These are phyloP conservation scores for Cebidichthys violaceus DNA, from an alignment of 2,113 vertebrate genomes.

Conservation along the genomic window DNA sequence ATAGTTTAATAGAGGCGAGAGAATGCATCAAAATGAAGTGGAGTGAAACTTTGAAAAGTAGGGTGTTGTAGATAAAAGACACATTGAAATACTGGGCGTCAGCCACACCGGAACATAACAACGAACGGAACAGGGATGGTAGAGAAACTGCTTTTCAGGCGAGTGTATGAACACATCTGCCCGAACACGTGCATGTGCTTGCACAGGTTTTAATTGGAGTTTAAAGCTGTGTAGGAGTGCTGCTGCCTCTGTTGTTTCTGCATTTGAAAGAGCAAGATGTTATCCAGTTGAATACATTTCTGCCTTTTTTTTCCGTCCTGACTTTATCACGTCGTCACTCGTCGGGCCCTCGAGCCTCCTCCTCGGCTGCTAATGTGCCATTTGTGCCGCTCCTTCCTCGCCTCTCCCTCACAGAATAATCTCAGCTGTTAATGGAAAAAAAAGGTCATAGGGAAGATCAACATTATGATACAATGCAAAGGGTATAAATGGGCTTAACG, in stretches of 20 bases:
- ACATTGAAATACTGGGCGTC: slow-evolving; percentile 49
- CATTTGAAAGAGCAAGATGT: slow-evolving; percentile 5
- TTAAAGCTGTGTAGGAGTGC: slow-evolving; percentile 36
- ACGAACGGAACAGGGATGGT: slow-evolving; percentile 9
- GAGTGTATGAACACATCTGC: background rate
- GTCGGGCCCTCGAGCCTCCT: slow-evolving; percentile 5
- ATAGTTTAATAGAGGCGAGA: slow-evolving; percentile 40
- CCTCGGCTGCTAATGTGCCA: slow-evolving; percentile 28
- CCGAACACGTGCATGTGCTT: slow-evolving; percentile 40
- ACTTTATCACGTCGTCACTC: slow-evolving; percentile 22
- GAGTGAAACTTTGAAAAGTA: slow-evolving; percentile 44
- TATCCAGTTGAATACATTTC: slow-evolving; percentile 33
- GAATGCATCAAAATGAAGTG: slow-evolving; percentile 41
- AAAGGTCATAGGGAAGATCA: slow-evolving; percentile 54
- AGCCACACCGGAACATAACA: slow-evolving; percentile 19
- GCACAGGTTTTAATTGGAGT: slow-evolving; percentile 30
- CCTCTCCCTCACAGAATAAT: slow-evolving; percentile 12
- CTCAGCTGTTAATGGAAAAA: background rate
- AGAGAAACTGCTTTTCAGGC: slow-evolving; percentile 3
- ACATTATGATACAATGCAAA: slow-evolving; percentile 43
- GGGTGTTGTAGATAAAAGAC: slow-evolving; percentile 23
- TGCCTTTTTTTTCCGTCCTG: slow-evolving; percentile 9
- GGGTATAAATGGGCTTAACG: slow-evolving; percentile 38
- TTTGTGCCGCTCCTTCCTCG: slow-evolving; percentile 10
- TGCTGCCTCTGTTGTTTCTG: slow-evolving; percentile 20